Conservation (phyloP, 2,797 vertebrate genomes). For the Clarias platycephalus region DNA sequence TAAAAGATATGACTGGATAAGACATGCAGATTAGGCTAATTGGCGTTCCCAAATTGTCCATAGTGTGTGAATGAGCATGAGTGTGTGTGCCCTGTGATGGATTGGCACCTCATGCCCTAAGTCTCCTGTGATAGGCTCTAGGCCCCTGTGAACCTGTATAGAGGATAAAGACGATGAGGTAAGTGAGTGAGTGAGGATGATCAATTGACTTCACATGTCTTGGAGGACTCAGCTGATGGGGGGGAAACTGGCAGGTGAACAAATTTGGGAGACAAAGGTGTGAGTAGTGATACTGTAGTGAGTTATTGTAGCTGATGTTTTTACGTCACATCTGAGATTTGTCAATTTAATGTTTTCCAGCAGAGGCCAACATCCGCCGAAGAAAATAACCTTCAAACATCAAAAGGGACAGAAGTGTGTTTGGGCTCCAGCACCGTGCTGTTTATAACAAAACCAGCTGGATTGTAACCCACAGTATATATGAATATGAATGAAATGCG, state of each 20-base stretch:
- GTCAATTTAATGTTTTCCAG: conserved; percentile 60
- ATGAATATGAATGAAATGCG: conserved; percentile 1
- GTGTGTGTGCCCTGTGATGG: too few species aligned
- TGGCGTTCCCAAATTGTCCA: too few species aligned
- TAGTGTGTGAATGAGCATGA: too few species aligned
- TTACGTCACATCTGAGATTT: not conserved
- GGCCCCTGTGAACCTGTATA: too few species aligned
- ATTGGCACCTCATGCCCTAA: too few species aligned
- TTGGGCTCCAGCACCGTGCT: conserved; percentile 3
- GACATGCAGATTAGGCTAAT: too few species aligned
- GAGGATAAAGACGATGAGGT: too few species aligned
- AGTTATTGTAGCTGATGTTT: not conserved
- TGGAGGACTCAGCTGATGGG: not conserved
- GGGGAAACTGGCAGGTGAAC: not conserved
- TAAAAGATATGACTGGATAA: not conserved
- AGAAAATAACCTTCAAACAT: conserved; percentile 60
- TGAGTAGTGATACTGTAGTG: not conserved
- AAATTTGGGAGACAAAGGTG: not conserved
- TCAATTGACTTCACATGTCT: not conserved
- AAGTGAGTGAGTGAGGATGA: too few species aligned
- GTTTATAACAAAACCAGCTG: conserved; percentile 5
- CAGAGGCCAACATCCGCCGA: conserved; percentile 67
- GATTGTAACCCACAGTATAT: not conserved
- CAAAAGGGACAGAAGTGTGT: conserved; percentile 16
- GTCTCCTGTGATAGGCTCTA: too few species aligned